These are phyloP conservation scores for Eristalinus aeneus DNA, from an alignment of 2,888 invertebrate species.

Conservation along the genomic window DNA sequence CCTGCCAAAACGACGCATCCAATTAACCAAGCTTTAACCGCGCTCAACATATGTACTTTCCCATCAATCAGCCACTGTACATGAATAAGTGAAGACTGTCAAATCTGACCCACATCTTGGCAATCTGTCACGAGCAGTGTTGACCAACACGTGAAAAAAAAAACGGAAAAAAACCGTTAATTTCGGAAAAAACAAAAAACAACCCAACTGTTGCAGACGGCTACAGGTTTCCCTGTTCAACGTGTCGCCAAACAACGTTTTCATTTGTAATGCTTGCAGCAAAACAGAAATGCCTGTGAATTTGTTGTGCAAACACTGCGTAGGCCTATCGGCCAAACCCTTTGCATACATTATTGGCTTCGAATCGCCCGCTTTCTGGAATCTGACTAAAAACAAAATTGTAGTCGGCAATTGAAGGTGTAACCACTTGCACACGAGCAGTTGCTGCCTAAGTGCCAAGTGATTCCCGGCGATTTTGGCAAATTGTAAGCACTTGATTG, in stretches of 20 bases:
- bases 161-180: neutral
- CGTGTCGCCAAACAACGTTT: neutral
- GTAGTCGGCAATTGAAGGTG: neutral
- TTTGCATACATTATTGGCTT: conserved; percentile 1
- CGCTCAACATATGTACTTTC: neutral
- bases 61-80: neutral
- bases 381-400: neutral
- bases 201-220: neutral
- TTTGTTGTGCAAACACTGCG: neutral
- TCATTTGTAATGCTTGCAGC: neutral
- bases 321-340: conserved; percentile 8
- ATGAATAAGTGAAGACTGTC: neutral
- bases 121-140: neutral
- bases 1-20: too few species aligned
- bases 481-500: neutral
- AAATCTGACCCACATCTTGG: neutral
- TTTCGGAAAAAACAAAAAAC: conserved; percentile 3
- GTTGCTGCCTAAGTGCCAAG: neutral
- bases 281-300: neutral
- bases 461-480: neutral
- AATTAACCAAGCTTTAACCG: too few species aligned
- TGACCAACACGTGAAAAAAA: neutral
- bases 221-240: neutral
- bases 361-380: neutral
- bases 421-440: neutral